Evolutionary conservation across 2,888 invertebrate species (phyloP).

Genomic region (Agrochola macilenta): DNA sequence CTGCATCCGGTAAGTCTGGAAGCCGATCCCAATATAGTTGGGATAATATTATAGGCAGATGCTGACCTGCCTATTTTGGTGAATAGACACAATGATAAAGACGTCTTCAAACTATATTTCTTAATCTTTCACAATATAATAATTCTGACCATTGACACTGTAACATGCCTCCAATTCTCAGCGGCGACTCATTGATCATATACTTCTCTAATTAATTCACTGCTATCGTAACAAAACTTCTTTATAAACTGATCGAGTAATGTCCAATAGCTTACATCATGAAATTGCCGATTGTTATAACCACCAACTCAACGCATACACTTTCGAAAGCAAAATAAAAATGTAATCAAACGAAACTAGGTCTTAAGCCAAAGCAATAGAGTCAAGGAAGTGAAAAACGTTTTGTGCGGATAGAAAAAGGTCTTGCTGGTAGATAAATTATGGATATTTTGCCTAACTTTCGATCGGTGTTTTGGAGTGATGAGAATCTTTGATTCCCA

Average conservation of each 20-base stretch:
- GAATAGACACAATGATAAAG: constrained; percentile 11
- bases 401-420: constrained; percentile 13
- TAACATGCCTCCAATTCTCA: constrained; percentile 41
- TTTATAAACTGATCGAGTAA: constrained; percentile 56
- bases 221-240: constrained; percentile 59
- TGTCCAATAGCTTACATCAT: constrained; percentile 69
- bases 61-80: too few species aligned
- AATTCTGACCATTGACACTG: constrained; percentile 22
- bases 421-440: constrained; percentile 65
- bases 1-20: too few species aligned
- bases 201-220: constrained; percentile 62
- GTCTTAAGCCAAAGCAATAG: constrained; percentile 31
- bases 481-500: constrained; percentile 70
- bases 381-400: constrained; percentile 39
- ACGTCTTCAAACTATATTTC: constrained; percentile 21
- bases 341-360: constrained; percentile 22
- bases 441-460: constrained; percentile 70
- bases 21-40: too few species aligned
- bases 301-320: constrained; percentile 40
- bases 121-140: constrained; percentile 30
- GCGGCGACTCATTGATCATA: constrained; percentile 59
- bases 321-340: constrained; percentile 33
- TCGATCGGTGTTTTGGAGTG: constrained; percentile 63
- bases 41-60: too few species aligned
- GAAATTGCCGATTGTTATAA: constrained; percentile 66